These are phyloP conservation scores for Argyresthia goedartella DNA, from an alignment of 2,888 invertebrate species.

Conservation along the genomic window DNA sequence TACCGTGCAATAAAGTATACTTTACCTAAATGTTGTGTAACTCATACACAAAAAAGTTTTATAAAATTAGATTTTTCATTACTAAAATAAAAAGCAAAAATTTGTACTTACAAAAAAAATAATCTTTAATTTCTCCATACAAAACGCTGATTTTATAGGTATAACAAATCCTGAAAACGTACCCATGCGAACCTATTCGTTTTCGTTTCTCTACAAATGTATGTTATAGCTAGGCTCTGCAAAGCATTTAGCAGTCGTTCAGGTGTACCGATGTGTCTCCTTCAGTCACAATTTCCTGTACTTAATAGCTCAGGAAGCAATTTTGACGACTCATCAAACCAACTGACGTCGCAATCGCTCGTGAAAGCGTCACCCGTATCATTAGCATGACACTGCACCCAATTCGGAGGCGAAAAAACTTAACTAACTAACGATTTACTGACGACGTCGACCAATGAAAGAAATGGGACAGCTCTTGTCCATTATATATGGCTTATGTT, in stretches of 20 bases:
- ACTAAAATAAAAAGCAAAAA: not conserved
- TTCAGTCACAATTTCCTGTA: conserved; percentile 68
- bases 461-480: too few species aligned
- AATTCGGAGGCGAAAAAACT: too few species aligned
- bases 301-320: conserved; percentile 68
- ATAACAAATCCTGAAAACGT: not conserved
- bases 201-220: not conserved
- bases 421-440: too few species aligned
- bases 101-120: too few species aligned
- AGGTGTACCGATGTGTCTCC: conserved; percentile 51
- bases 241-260: conserved; percentile 6
- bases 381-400: not conserved
- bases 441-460: too few species aligned
- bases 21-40: too few species aligned
- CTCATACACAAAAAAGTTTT: too few species aligned
- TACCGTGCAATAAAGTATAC: too few species aligned
- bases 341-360: conserved; percentile 9
- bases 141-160: not conserved
- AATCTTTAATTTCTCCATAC: not conserved
- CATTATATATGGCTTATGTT: too few species aligned
- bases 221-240: not conserved
- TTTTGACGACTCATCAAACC: conserved; percentile 68
- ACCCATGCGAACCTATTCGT: not conserved
- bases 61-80: not conserved
- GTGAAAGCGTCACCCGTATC: not conserved